Evolutionary conservation across 2,113 vertebrate genomes (phyloP).

Genomic region (Agelaius tricolor): DNA sequence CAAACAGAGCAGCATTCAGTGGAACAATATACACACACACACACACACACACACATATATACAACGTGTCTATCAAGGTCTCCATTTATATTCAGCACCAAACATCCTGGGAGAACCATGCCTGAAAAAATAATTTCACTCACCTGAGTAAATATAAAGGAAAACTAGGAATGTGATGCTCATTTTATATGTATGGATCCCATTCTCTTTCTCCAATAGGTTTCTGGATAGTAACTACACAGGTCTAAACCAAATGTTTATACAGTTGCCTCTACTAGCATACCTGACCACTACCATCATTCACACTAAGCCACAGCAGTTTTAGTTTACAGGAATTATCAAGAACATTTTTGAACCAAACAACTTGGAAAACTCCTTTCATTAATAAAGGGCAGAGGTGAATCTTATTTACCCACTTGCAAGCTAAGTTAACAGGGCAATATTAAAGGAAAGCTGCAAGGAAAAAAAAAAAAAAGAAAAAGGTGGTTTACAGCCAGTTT

Average conservation of each 20-base stretch:
- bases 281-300: not conserved
- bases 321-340: not conserved
- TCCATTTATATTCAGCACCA: not conserved
- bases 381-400: not conserved
- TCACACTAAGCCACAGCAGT: not conserved
- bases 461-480: not conserved
- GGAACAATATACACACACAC: not conserved
- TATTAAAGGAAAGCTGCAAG: not conserved
- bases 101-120: not conserved
- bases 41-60: not conserved
- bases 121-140: not conserved
- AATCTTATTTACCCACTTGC: not conserved
- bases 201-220: not conserved
- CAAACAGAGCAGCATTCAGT: conserved; percentile 48
- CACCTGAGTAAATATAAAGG: not conserved
- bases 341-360: not conserved
- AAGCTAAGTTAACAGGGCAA: not conserved
- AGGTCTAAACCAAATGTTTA: not conserved
- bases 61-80: not conserved
- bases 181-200: not conserved
- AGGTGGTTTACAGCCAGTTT: not conserved
- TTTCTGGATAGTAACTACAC: not conserved
- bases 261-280: not conserved
- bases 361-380: not conserved
- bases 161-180: not conserved